Evolutionary conservation across 2,113 vertebrate species (phyloP).

Genomic region (Lycaon pictus): DNA sequence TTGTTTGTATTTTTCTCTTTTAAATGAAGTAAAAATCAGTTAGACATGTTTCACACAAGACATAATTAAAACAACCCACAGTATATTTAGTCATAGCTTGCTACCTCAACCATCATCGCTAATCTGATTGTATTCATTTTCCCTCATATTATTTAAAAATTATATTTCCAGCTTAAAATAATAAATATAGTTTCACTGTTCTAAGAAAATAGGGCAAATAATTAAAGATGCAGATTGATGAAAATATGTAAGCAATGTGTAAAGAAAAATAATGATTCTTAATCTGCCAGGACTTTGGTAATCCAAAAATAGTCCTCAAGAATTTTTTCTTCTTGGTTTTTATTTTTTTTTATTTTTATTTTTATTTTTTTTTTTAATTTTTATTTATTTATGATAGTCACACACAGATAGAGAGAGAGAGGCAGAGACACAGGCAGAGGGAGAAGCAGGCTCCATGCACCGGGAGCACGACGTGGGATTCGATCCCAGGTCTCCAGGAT

Average conservation of each 20-base stretch:
- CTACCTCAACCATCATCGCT: not conserved
- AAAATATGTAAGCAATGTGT: not conserved
- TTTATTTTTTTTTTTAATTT: too few relatives aligned
- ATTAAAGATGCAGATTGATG: not conserved
- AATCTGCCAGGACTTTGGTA: not conserved
- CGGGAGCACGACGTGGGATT: too few relatives aligned
- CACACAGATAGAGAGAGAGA: too few relatives aligned
- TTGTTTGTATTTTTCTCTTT: conserved; percentile 22
- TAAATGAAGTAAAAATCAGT: conserved; percentile 19
- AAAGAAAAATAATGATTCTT: conserved; percentile 20
- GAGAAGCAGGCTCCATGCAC: too few relatives aligned
- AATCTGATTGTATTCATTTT: not conserved
- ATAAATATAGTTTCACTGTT: not conserved
- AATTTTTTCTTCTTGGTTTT: not conserved
- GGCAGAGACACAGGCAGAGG: too few relatives aligned
- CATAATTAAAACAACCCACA: not conserved
- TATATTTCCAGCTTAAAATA: not conserved
- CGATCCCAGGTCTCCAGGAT: too few relatives aligned
- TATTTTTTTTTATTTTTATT: too few relatives aligned
- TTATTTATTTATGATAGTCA: too few relatives aligned
- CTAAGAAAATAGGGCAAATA: not conserved
- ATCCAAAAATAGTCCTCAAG: not conserved
- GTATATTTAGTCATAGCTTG: not conserved
- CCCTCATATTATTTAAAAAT: not conserved
- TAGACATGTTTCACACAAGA: not conserved